Percentiles rank a stretch among this genome's conserved stretches.
Conservation (phyloP, 2,113 vertebrate genomes). For the Hoplias malabaricus region DNA sequence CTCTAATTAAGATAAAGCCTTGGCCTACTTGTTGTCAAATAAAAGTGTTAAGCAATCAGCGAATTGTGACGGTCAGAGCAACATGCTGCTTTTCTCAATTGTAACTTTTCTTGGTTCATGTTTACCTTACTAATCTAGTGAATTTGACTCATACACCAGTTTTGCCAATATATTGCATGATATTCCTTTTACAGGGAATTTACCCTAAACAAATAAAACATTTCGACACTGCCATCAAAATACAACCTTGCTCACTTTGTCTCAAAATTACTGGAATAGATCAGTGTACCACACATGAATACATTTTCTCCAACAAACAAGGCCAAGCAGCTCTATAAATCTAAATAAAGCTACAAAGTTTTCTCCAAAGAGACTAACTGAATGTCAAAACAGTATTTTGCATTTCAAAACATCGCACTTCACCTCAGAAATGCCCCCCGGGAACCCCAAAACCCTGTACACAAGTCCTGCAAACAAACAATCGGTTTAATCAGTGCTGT, state of each 20-base stretch:
- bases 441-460: neutral
- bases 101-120: neutral
- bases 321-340: neutral
- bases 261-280: neutral
- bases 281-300: neutral
- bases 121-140: too few species aligned
- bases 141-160: too few species aligned
- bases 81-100: neutral
- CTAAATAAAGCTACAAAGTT: neutral
- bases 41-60: slow-evolving; percentile 15
- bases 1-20: slow-evolving; percentile 35
- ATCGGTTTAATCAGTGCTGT: neutral
- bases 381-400: slow-evolving; percentile 6
- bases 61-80: slow-evolving; percentile 8
- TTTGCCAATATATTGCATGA: neutral
- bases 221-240: neutral
- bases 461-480: neutral
- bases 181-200: neutral
- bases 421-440: slow-evolving; percentile 7
- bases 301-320: neutral
- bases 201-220: neutral
- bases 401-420: slow-evolving; percentile 25
- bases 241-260: neutral
- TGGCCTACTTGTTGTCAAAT: slow-evolving; percentile 14
- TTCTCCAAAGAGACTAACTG: neutral